These are phyloP conservation scores for Drosophila bocki DNA, from an alignment of 1,140 invertebrate species.

Conservation along the genomic window DNA sequence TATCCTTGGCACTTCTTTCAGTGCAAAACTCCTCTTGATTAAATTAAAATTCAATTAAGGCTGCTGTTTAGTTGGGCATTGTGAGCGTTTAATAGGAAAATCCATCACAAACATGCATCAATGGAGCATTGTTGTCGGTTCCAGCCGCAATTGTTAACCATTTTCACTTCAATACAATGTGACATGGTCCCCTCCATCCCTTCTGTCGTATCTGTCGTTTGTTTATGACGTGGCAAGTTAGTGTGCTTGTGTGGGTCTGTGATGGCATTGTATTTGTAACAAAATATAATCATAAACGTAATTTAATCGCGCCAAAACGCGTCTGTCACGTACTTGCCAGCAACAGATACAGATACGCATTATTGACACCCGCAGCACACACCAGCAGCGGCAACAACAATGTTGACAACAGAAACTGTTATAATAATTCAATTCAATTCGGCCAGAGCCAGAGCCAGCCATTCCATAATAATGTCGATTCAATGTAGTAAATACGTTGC, in stretches of 20 bases:
- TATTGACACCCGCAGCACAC: conserved; percentile 33
- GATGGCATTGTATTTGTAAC: conserved; percentile 68
- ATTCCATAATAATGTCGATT: conserved; percentile 75
- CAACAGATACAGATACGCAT: conserved; percentile 50
- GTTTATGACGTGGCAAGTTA: no score
- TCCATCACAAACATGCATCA: conserved; percentile 65
- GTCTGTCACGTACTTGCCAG: conserved; percentile 80
- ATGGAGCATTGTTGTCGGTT: conserved; percentile 46
- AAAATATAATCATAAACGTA: conserved; percentile 84
- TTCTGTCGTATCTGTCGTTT: no score
- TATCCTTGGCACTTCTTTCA: background rate
- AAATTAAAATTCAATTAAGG: conserved; percentile 71
- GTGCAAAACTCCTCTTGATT: conserved; percentile 25
- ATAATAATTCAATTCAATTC: conserved; percentile 80
- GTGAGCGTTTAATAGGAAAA: conserved; percentile 45
- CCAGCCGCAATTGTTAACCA: conserved; percentile 75
- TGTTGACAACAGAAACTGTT: conserved; percentile 82
- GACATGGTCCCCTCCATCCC: conserved; percentile 31
- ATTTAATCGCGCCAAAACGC: conserved; percentile 81
- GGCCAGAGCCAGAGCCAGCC: conserved; percentile 71
- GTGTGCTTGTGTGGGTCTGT: background rate
- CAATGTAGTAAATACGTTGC: conserved; percentile 69
- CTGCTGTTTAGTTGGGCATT: conserved; percentile 34
- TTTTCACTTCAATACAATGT: conserved; percentile 82
- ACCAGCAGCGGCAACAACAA: conserved; percentile 42